phyloP scores from a whole-genome alignment of 2,797 vertebrate genomes.

The Lemur catta region DNA sequence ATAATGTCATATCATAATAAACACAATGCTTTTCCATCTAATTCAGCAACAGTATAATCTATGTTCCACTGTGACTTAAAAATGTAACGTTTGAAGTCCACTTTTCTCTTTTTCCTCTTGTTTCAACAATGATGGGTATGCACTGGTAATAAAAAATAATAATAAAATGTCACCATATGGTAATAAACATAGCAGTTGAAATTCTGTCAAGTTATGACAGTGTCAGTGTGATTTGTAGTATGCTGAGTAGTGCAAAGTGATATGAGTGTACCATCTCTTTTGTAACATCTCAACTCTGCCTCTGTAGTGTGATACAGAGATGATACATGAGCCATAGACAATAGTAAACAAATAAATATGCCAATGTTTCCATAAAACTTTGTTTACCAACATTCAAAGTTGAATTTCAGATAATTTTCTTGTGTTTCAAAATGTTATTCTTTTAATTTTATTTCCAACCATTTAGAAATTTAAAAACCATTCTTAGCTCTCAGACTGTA shows the following conservation, averaged over 20 bases:
- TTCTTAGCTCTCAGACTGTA: background rate
- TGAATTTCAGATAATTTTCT: background rate
- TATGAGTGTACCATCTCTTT: accelerated
- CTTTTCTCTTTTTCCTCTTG: background rate
- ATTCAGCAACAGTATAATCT: background rate
- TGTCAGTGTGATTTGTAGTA: background rate
- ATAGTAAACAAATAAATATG: background rate
- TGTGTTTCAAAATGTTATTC: background rate
- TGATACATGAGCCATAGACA: background rate
- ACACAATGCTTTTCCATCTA: background rate
- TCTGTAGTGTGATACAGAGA: background rate
- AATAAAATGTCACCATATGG: background rate
- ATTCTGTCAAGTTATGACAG: background rate
- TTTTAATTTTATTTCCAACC: background rate
- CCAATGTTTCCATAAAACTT: background rate
- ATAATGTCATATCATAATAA: background rate
- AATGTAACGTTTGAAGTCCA: background rate
- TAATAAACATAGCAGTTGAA: background rate
- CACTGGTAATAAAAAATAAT: background rate
- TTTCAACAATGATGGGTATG: background rate
- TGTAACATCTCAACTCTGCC: accelerated
- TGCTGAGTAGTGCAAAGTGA: accelerated
- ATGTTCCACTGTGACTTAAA: background rate
- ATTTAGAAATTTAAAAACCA: conserved; percentile 15
- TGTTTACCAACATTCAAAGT: background rate